Evolutionary conservation across 1,140 invertebrate species (phyloP), one percentile per base, ranked within the genome.

Genomic region (Zaprionus africanus): DNA sequence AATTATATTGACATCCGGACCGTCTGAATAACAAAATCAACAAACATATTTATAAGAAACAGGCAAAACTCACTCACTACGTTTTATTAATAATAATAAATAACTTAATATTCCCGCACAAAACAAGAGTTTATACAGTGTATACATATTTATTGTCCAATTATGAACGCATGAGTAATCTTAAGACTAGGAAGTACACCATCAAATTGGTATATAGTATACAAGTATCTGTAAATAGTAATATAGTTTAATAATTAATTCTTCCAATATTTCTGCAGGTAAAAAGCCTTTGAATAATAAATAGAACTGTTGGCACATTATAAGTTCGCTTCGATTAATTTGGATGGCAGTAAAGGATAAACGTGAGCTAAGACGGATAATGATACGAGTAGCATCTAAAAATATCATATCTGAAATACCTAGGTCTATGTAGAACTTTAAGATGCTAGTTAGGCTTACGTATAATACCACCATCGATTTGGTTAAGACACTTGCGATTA

Each of bases 71-170:
- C 26, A 28, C 28, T 31, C 28, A 31, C 2, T 7, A 31, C 28
- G 2, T 9, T 31, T 2, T 9, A 31, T 7, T 7, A 9, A 31
- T 9, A n/a, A n/a, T n/a, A n/a, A n/a, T n/a, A n/a, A n/a, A n/a
- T n/a, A n/a, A 22, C 9, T 34, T 34, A 11, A 34, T 34, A 11
- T 11, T 34, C 11, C 9, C 9, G 4, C 31, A 34, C 17, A 17
- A 15, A 46, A 46, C 5, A 46, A 17, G 3, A 46, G 41, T 46
- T 46, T 17, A 13, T 19, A 9, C 1, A 28, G 51, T 71, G 63
- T 68, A 69, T 69, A 69, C 58, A 68, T 67, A 67, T 86, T 87
- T 86, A 88, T 88, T 86, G 84, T 80, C 77, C 77, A 78, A 69
- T 78, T 57, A 71, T 75, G 73, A 87, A 83, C 80, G 49, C 38